phyloP scores from a whole-genome alignment of 1,140 invertebrate genomes.

The Pentalonia nigronervosa region DNA sequence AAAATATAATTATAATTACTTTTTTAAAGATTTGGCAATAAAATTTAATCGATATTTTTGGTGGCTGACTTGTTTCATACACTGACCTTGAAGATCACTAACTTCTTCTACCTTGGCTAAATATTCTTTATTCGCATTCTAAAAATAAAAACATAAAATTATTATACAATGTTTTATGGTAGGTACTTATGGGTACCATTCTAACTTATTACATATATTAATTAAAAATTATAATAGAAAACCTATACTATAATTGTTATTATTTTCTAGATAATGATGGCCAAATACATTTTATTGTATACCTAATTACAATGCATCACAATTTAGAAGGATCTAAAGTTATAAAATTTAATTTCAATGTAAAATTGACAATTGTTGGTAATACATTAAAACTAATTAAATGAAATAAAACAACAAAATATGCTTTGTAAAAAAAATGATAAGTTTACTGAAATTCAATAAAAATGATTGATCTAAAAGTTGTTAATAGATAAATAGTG shows the following conservation, averaged over 20 bases:
- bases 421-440: background rate
- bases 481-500: background rate
- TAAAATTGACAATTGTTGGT: background rate
- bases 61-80: constrained; percentile 85
- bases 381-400: background rate
- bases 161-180: background rate
- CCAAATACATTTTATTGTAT: background rate
- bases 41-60: constrained; percentile 87
- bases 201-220: background rate
- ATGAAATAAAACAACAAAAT: background rate
- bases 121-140: constrained; percentile 84
- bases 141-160: constrained; percentile 62
- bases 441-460: background rate
- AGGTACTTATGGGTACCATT: background rate
- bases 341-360: background rate
- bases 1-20: constrained; percentile 68
- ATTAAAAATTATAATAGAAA: background rate
- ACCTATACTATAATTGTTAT: background rate
- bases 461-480: background rate
- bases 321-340: background rate
- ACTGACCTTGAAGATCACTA: constrained; percentile 83
- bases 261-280: background rate
- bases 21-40: constrained; percentile 80
- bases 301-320: no score
- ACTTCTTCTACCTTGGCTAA: constrained; percentile 83